Conservation (phyloP, 1,140 invertebrate species). For the Leptinotarsa lineolata region DNA sequence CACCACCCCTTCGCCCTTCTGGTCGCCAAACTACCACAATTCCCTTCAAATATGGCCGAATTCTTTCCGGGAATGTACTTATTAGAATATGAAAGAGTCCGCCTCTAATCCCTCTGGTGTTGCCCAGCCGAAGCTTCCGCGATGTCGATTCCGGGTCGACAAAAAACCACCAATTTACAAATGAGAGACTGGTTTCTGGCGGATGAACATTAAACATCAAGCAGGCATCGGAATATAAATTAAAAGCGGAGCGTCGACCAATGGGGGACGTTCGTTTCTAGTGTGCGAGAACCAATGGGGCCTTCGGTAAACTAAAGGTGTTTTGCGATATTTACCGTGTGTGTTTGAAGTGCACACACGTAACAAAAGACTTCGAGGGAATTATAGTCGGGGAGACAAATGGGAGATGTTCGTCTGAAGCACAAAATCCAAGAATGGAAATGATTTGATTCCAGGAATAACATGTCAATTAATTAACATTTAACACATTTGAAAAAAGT, state of each 20-base stretch:
- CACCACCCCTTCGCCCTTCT: not conserved
- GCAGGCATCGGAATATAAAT: constrained; percentile 48
- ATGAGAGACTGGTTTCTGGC: constrained; percentile 35
- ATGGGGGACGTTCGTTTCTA: constrained; percentile 41
- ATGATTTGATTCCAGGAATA: no score
- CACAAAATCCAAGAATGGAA: no score
- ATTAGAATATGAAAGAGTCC: constrained; percentile 42
- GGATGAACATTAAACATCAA: constrained; percentile 48
- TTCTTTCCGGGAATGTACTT: constrained; percentile 41
- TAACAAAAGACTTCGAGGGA: constrained; percentile 8
- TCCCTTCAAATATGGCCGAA: constrained; percentile 9
- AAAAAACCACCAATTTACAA: constrained; percentile 50
- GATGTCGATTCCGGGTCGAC: constrained; percentile 21
- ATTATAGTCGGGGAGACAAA: not conserved
- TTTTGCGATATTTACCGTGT: constrained; percentile 25
- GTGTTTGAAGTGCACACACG: not conserved
- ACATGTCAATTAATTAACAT: no score
- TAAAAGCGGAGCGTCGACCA: constrained; percentile 49
- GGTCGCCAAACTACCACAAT: not conserved
- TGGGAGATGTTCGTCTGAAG: no score
- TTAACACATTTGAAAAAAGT: no score
- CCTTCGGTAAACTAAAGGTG: constrained; percentile 29
- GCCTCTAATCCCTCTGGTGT: constrained; percentile 32
- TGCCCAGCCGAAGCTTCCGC: constrained; percentile 4
- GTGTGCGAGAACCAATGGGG: constrained; percentile 42